Evolutionary conservation across 1,140 invertebrate species (phyloP), one percentile per base, ranked within the genome.

Genomic region (Cryptotermes secundus): DNA sequence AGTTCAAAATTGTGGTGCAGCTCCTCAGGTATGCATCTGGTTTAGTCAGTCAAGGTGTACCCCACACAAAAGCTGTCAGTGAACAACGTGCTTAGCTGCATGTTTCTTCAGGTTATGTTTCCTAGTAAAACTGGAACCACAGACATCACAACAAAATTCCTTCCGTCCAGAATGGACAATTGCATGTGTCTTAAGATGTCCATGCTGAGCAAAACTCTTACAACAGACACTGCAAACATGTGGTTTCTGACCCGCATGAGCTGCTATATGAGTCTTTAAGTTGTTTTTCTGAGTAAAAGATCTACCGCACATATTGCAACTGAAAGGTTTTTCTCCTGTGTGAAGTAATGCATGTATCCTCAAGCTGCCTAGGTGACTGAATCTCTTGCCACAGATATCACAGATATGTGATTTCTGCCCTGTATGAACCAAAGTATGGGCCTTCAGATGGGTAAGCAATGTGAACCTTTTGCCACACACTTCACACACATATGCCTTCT

Each of bases 401-500:
- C 83, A 83, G 38, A 59, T 34, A 79, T 83, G 59, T 42, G 31
- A 59, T n/a, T 83, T 65, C 83, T 59, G 36, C 36, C 72, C 81
- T 45, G 81, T 9, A 45, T 45, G 81, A 22, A 82, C 31, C 59
- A 72, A n/a, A 4, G 59, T n/a, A 49, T 82, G 81, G 9, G 36
- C 31, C 38, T 45, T 82, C 24, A 82, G 34, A 26, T 82, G 36
- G 26, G 36, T 49, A n/a, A 45, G 81, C n/a, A 45, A 45, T 9
- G 19, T n/a, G 31, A 82, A 82, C 14, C 42, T 45, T n/a, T 82
- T 82, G 14, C 81, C 81, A 82, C 81, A 82, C 19, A 82, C 81
- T 0, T 31, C 81, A 82, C 81, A 82, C n/a, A 42, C 45, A 31
- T 82, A 42, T 24, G 96, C 96, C 87, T 96, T 95, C 86, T 94